A percentile compares a stretch with the other conserved stretches of the same genome.
Evolutionary conservation across 2,113 vertebrate genomes (phyloP).

Genomic region (Paracanthobrama guichenoti): DNA sequence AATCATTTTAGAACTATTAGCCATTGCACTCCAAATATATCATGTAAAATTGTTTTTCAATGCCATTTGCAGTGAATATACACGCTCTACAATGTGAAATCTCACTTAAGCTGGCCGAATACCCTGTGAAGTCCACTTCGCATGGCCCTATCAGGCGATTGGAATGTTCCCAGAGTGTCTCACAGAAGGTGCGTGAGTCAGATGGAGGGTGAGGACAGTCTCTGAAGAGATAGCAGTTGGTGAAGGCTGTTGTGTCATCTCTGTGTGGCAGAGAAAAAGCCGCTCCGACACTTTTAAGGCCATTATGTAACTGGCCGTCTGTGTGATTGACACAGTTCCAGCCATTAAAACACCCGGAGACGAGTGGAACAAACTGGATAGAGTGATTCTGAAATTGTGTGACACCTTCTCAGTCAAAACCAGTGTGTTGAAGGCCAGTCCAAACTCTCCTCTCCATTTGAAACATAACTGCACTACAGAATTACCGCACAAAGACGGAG

Average conservation of each 20-base stretch:
- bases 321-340: conserved; percentile 12
- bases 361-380: conserved; percentile 1
- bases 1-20: too few species aligned
- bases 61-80: not conserved
- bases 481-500: not conserved
- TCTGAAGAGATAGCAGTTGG: conserved; percentile 36
- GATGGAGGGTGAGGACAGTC: conserved; percentile 11
- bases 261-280: not conserved
- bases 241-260: conserved; percentile 24
- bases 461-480: not conserved
- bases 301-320: conserved; percentile 21
- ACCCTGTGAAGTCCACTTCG: not conserved
- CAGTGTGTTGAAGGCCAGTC: not conserved
- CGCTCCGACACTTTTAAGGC: conserved; percentile 14
- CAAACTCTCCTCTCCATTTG: not conserved
- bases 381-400: not conserved
- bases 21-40: not conserved
- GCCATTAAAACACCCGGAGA: conserved; percentile 4
- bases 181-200: conserved; percentile 43
- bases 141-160: not conserved
- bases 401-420: not conserved
- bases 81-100: not conserved
- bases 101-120: conserved; percentile 2
- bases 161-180: not conserved
- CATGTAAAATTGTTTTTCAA: not conserved